phyloP scores from a whole-genome alignment of 2,888 invertebrate species.

The Phyllotreta cruciferae region DNA sequence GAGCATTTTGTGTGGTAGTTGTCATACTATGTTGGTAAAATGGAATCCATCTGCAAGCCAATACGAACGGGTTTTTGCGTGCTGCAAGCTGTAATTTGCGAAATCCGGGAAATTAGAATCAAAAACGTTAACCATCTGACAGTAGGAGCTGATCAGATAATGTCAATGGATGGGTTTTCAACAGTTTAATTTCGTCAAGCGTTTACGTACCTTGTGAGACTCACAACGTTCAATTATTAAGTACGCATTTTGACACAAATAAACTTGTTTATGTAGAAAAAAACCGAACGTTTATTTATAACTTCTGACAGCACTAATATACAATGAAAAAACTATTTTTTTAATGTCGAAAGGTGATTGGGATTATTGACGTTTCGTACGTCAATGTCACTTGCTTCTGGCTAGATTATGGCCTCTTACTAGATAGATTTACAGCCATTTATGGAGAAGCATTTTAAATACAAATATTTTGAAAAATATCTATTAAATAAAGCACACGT shows the following conservation, averaged over 20 bases:
- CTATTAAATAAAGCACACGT: no score
- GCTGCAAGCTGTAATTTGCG: conserved; percentile 38
- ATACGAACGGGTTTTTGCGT: conserved; percentile 41
- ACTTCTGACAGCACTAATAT: conserved; percentile 37
- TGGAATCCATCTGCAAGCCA: conserved; percentile 22
- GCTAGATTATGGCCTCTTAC: no score
- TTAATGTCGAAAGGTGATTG: no score
- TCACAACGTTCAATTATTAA: conserved; percentile 36
- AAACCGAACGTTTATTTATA: conserved; percentile 39
- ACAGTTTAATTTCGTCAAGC: conserved; percentile 38
- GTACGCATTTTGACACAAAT: conserved; percentile 41
- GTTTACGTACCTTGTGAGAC: conserved; percentile 41
- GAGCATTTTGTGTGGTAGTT: conserved; percentile 39
- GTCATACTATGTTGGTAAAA: conserved; percentile 30
- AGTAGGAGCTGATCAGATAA: conserved; percentile 48
- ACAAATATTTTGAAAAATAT: no score
- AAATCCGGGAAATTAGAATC: conserved; percentile 51
- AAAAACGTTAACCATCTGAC: conserved; percentile 55
- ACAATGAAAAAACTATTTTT: conserved; percentile 10
- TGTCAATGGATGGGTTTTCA: conserved; percentile 38
- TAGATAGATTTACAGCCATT: no score
- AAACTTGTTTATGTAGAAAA: conserved; percentile 31
- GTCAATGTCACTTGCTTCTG: no score
- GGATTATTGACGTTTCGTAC: no score
- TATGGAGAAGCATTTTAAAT: no score